A percentile compares a stretch with the other conserved stretches of the same genome.
Evolutionary conservation across 1,140 invertebrate genomes (phyloP).

Genomic region (Bursaphelenchus mucronatus): DNA sequence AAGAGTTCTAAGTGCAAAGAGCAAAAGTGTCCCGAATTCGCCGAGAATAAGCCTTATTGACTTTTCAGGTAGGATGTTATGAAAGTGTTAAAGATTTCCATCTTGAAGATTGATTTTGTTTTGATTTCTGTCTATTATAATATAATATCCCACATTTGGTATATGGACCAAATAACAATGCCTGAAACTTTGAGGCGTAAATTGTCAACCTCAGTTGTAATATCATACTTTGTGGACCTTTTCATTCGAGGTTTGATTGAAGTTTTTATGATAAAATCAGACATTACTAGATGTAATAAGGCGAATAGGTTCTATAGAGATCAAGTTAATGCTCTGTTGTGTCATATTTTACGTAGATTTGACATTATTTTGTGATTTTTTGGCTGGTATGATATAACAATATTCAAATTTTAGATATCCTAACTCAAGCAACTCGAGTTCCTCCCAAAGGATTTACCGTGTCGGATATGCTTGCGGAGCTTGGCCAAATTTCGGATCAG

Average conservation of each 20-base stretch:
- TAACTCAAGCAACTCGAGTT: slow-evolving; percentile 34
- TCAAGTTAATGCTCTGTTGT: background rate
- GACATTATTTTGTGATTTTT: slow-evolving; percentile 13
- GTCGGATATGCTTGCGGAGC: slow-evolving; percentile 19
- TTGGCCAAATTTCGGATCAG: slow-evolving; percentile 5
- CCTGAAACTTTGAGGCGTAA: no score
- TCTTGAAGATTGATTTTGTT: no score
- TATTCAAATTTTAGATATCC: slow-evolving; percentile 32
- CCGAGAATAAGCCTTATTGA: slow-evolving; percentile 34
- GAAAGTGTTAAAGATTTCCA: no score
- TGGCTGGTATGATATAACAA: background rate
- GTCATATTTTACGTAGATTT: background rate
- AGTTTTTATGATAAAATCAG: slow-evolving; percentile 13
- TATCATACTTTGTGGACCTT: slow-evolving; percentile 1
- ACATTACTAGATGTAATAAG: slow-evolving; percentile 4
- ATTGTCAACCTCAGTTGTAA: no score
- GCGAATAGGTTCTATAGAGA: no score
- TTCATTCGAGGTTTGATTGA: background rate
- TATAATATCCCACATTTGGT: no score
- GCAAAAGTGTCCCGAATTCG: slow-evolving; percentile 37
- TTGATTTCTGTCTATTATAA: no score
- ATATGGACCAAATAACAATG: no score
- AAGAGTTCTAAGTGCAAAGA: slow-evolving; percentile 25
- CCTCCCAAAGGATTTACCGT: slow-evolving; percentile 26
- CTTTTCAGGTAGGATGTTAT: slow-evolving; percentile 24